These are phyloP conservation scores for Acinonyx jubatus DNA, from an alignment of 2,113 vertebrate species.

Conservation along the genomic window DNA sequence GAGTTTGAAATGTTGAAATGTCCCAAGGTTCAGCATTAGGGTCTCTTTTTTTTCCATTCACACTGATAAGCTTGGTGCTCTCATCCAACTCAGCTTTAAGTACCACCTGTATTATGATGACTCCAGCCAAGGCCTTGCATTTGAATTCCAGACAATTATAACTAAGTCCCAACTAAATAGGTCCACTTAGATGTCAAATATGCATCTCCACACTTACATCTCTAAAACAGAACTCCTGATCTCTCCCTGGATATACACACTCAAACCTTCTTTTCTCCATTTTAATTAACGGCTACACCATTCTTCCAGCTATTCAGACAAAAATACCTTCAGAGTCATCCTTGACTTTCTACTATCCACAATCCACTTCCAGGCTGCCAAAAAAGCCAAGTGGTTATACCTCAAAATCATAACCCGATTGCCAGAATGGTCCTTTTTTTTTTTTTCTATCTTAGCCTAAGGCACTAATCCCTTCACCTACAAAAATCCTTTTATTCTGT, in stretches of 20 bases:
- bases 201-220: not conserved
- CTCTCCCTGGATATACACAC: not conserved
- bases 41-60: not conserved
- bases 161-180: not conserved
- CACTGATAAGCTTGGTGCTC: not conserved
- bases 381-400: not conserved
- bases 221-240: not conserved
- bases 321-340: not conserved
- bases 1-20: not conserved
- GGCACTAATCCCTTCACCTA: not conserved
- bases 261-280: not conserved
- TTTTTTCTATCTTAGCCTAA: not conserved
- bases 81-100: not conserved
- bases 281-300: not conserved
- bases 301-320: not conserved
- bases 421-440: not conserved
- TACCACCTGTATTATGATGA: not conserved
- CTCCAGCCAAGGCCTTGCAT: not conserved
- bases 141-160: not conserved
- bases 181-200: not conserved
- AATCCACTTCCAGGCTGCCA: not conserved
- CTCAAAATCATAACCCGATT: not conserved
- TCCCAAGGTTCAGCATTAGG: not conserved
- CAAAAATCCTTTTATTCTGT: constrained; percentile 11
- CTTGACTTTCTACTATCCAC: not conserved